Evolutionary conservation across 2,888 invertebrate genomes (phyloP).

Genomic region (Eilema caniola): DNA sequence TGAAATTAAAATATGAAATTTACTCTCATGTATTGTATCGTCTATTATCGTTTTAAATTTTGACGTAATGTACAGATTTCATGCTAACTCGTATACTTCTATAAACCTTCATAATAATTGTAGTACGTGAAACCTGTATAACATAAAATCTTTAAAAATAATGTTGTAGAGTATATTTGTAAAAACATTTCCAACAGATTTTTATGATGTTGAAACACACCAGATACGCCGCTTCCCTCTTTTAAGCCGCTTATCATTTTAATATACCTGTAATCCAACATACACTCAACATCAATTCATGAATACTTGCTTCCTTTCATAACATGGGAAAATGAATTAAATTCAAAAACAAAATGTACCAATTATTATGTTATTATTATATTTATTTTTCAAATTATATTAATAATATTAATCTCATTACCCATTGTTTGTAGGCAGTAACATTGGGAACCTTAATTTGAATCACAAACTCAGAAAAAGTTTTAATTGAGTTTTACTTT

Average conservation of each 20-base stretch:
- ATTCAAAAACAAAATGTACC: too few relatives aligned
- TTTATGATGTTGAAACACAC: not conserved
- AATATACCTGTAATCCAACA: not conserved
- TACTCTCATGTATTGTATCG: not conserved
- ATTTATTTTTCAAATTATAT: not conserved
- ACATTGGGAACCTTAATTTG: constrained; percentile 1
- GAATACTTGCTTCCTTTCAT: too few relatives aligned
- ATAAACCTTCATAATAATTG: not conserved
- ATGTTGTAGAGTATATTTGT: not conserved
- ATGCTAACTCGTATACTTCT: not conserved
- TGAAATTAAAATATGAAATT: too few relatives aligned
- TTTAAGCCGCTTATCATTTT: not conserved
- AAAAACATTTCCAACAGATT: not conserved
- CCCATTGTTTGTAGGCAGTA: constrained; percentile 1
- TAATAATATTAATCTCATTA: constrained; percentile 5
- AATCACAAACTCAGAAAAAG: constrained; percentile 15
- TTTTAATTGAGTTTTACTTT: constrained; percentile 25
- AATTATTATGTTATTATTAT: not conserved
- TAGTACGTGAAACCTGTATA: not conserved
- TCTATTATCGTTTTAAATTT: not conserved
- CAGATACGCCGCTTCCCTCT: not conserved
- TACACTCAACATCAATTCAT: not conserved
- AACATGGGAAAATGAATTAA: not conserved
- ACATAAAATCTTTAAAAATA: not conserved
- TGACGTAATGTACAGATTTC: not conserved